These are phyloP conservation scores for Apodemus sylvaticus DNA, from an alignment of 2,113 vertebrate species.

Conservation along the genomic window DNA sequence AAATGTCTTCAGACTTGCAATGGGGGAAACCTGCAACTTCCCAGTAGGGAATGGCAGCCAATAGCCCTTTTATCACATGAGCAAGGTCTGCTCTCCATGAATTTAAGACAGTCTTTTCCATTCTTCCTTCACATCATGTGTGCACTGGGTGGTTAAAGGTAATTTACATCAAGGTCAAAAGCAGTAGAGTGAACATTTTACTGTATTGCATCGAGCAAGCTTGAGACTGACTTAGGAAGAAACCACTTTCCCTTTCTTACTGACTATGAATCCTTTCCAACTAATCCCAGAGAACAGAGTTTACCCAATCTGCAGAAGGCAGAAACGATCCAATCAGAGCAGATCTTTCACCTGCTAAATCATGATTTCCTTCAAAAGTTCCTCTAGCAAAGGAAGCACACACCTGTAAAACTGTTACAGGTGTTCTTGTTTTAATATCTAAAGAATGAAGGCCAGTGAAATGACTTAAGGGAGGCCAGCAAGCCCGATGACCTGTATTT, in stretches of 20 bases:
- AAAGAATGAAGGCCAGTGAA: constrained; percentile 1
- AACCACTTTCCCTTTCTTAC: not conserved
- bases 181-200: not conserved
- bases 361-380: not conserved
- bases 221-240: not conserved
- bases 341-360: not conserved
- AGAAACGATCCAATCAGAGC: constrained; percentile 34
- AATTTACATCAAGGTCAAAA: not conserved
- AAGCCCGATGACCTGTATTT: not conserved
- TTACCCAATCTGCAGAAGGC: constrained; percentile 3
- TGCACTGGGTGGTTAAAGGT: not conserved
- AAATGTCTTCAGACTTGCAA: not conserved
- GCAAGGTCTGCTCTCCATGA: not conserved
- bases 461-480: not conserved
- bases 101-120: not conserved
- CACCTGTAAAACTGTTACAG: not conserved
- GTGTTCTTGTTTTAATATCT: constrained; percentile 3
- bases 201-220: not conserved
- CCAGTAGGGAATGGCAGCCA: not conserved
- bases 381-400: constrained; percentile 25
- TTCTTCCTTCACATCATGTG: not conserved
- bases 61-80: not conserved
- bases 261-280: constrained; percentile 24
- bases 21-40: not conserved
- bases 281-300: constrained; percentile 37